phyloP scores from a whole-genome alignment of 1,140 invertebrate genomes.

The Macrosteles quadrilineatus region DNA sequence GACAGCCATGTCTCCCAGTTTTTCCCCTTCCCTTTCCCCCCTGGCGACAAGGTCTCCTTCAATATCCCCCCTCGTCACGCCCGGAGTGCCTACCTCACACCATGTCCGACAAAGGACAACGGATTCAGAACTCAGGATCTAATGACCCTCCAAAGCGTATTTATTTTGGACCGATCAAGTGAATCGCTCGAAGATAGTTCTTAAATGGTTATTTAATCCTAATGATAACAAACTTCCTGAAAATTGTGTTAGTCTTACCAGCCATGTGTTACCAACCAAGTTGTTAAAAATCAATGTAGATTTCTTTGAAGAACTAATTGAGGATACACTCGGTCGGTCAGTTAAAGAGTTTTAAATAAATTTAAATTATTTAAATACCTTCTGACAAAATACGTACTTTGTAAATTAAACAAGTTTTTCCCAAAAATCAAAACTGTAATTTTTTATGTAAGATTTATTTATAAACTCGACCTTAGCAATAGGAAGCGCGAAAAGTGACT shows the following conservation, averaged over 20 bases:
- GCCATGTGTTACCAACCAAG: slow-evolving; percentile 4
- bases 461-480: not conserved
- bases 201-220: not conserved
- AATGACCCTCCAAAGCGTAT: slow-evolving; percentile 38
- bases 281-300: not conserved
- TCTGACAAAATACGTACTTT: slow-evolving; percentile 5
- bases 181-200: no score
- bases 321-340: not conserved
- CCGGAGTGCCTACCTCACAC: slow-evolving; percentile 61
- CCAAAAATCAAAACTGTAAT: slow-evolving; percentile 8
- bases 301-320: not conserved
- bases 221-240: not conserved
- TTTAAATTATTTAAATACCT: slow-evolving; percentile 19
- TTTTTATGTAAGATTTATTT: not conserved
- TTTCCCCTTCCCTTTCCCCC: slow-evolving; percentile 91
- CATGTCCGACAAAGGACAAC: slow-evolving; percentile 55
- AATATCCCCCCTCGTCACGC: slow-evolving; percentile 80
- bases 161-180: not conserved
- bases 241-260: slow-evolving; percentile 11
- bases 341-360: not conserved
- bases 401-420: not conserved
- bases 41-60: slow-evolving; percentile 89
- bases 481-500: no score
- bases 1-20: slow-evolving; percentile 90
- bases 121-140: slow-evolving; percentile 61